Conservation (phyloP, 2,797 vertebrate genomes). For the Bradypus variegatus region DNA sequence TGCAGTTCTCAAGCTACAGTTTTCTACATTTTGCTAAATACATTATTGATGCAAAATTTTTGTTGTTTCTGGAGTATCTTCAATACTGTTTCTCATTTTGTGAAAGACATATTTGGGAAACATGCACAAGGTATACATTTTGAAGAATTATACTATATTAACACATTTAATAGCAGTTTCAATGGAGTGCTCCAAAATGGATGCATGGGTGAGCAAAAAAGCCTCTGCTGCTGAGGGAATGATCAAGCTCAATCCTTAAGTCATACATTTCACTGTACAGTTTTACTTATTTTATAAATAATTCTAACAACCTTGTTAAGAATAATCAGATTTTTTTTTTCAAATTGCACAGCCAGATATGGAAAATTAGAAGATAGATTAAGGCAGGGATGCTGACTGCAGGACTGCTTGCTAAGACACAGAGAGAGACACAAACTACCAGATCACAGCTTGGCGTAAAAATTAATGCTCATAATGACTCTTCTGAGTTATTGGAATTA, state of each 20-base stretch:
- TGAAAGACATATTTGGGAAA: not conserved
- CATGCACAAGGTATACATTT: not conserved
- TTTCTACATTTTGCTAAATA: not conserved
- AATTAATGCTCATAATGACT: not conserved
- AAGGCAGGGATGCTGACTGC: not conserved
- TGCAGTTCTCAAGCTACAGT: not conserved
- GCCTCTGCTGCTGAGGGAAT: not conserved
- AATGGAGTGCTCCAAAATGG: not conserved
- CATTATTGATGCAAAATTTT: not conserved
- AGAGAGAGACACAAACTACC: not conserved
- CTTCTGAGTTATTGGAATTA: not conserved
- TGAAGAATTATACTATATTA: not conserved
- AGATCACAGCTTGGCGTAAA: not conserved
- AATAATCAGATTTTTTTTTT: not conserved
- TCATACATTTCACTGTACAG: not conserved
- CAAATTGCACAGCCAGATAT: not conserved
- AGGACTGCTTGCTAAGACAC: not conserved
- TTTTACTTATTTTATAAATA: not conserved
- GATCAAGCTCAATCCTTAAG: not conserved
- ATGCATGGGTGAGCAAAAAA: not conserved
- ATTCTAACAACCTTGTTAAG: not conserved
- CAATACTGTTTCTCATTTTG: not conserved
- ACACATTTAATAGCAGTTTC: not conserved
- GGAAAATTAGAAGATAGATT: not conserved
- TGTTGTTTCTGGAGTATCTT: not conserved